Percentiles rank a stretch among this genome's conserved stretches.
Conservation (phyloP, 2,113 vertebrate genomes). For the Pangasianodon hypophthalmus region DNA sequence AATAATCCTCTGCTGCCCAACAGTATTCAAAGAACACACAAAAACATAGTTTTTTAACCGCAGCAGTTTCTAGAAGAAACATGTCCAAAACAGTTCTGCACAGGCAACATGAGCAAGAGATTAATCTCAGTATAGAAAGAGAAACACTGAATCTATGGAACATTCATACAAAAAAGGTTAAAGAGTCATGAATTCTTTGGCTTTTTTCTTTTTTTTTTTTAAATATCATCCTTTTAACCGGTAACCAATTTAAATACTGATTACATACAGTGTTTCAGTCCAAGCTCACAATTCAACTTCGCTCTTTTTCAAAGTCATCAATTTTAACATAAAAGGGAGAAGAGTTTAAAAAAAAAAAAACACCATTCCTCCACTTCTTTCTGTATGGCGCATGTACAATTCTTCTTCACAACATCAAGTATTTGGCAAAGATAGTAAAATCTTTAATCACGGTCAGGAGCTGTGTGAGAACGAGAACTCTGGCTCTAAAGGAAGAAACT, state of each 20-base stretch:
- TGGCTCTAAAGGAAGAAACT: slow-evolving; percentile 61
- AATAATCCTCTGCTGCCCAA: slow-evolving; percentile 23
- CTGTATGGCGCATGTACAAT: neutral
- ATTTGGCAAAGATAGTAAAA: slow-evolving; percentile 33
- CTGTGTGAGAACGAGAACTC: neutral
- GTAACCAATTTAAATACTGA: neutral
- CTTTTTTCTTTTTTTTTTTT: slow-evolving; percentile 7
- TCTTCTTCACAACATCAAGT: slow-evolving; percentile 36
- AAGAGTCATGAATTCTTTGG: slow-evolving; percentile 49
- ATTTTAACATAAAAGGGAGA: slow-evolving; percentile 58
- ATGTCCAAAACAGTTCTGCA: neutral
- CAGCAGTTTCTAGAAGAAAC: slow-evolving; percentile 18
- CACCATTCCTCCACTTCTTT: neutral
- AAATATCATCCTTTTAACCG: slow-evolving; percentile 13
- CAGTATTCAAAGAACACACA: neutral
- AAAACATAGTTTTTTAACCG: neutral
- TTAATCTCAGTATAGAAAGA: neutral
- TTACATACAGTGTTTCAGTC: neutral
- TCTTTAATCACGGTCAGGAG: neutral
- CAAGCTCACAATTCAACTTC: neutral
- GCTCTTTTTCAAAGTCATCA: slow-evolving; percentile 7
- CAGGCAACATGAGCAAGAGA: neutral
- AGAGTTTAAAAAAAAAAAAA: neutral
- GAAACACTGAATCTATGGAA: slow-evolving; percentile 36
- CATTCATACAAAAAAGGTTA: slow-evolving; percentile 13